Base-by-base conservation (phyloP, 2,888 invertebrate species). In the Conistra vaccinii region DNA sequence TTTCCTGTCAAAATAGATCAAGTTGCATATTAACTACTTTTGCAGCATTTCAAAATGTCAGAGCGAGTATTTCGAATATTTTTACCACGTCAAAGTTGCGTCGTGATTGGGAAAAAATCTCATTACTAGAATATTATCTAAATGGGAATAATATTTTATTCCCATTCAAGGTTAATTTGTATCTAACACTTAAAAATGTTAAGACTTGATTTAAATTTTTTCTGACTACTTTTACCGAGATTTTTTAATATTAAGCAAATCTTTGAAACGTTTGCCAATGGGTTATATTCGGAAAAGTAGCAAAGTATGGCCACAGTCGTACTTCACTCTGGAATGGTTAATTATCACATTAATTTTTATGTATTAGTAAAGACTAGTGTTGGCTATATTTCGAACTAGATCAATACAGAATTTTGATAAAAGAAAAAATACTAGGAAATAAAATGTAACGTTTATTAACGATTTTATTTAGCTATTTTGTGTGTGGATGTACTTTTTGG, bases 51-150 rank as follows among this genome's bases (percentile, higher is more conserved):
- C 42, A 42, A 42, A 42, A 42, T 42, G 14, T 42, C 42, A 42
- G 14, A 42, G 42, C 14, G 14, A 42, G 42, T 14, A 42, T 42
- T 14, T 42, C 42, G 42, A 14, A 42, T 14, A 14, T 5, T 42
- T 42, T 42, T 9, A 23, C 10, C 9, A 60, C 45, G 23, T 20
- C 2, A 53, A 61, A 29, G 26, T 61, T 69, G 79, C 79, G 83
- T 78, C 73, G 66, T 81, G 84, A 58, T 83, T 81, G 80, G 84
- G 84, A 83, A 80, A 63, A 83, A 61, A 23, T 35, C 0, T 48
- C 3, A 42, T 32, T 32, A 58, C n/a, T n/a, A 26, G 23, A 51
- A 51, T 32, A 20, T 29, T 45, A 10, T 58, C 10, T 70, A 70
- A 65, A 72, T 78, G 65, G 51, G 57, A 83, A 78, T 78, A 23